Evolutionary conservation across 2,888 invertebrate species (phyloP).

Genomic region (Archips xylosteana): DNA sequence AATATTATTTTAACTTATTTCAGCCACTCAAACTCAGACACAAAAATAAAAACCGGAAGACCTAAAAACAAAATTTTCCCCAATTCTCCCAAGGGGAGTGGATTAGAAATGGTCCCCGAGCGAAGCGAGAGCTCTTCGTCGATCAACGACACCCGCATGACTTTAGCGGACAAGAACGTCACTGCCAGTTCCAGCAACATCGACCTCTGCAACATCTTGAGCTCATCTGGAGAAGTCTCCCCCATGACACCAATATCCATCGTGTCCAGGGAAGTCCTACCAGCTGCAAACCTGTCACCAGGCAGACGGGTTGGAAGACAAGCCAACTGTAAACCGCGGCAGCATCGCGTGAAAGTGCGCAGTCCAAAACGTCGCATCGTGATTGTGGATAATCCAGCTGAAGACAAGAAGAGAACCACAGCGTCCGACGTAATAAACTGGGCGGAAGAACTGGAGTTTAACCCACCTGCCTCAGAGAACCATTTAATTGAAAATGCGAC

Average conservation of each 20-base stretch:
- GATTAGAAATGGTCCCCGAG: conserved; percentile 57
- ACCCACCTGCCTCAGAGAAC: conserved; percentile 43
- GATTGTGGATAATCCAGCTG: conserved; percentile 49
- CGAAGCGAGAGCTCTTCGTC: conserved; percentile 54
- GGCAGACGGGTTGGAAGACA: conserved; percentile 43
- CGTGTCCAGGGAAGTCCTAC: background rate
- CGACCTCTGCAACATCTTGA: conserved; percentile 53
- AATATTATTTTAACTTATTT: conserved; percentile 37
- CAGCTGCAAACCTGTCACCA: background rate
- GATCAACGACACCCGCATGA: conserved; percentile 45
- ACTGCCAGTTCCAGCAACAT: conserved; percentile 65
- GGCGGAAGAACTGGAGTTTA: conserved; percentile 54
- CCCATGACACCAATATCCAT: conserved; percentile 13
- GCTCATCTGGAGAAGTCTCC: conserved; percentile 36
- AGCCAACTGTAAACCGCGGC: conserved; percentile 52
- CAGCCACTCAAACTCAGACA: conserved; percentile 52
- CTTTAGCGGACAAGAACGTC: conserved; percentile 61
- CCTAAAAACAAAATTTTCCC: conserved; percentile 56
- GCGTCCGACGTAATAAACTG: conserved; percentile 60
- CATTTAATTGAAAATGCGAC: conserved; percentile 44
- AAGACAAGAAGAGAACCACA: conserved; percentile 48
- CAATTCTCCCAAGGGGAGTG: conserved; percentile 56
- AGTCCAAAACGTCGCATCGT: conserved; percentile 66
- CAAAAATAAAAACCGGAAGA: conserved; percentile 51
- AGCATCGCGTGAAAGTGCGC: conserved; percentile 72